These are phyloP conservation scores for Heliothis virescens DNA, from an alignment of 1,140 invertebrate species.

Conservation along the genomic window DNA sequence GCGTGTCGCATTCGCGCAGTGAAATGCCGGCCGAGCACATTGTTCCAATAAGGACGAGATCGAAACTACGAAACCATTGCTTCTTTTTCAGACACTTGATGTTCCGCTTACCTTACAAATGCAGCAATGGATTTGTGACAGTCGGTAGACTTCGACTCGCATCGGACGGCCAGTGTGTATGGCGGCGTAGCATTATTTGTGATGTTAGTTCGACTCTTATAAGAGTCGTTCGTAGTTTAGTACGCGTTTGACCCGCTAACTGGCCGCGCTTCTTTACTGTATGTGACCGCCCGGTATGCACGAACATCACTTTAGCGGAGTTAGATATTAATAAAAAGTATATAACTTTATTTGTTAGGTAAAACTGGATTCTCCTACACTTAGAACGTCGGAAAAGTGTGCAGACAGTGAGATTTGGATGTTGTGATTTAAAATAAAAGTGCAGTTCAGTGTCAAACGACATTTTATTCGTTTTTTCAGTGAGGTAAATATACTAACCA, in stretches of 20 bases:
- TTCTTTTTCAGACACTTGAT: neutral
- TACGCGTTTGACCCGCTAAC: conserved; percentile 39
- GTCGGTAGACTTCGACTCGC: neutral
- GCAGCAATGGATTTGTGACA: neutral
- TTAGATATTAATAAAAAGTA: neutral
- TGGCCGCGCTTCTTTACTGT: conserved; percentile 28
- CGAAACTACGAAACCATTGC: neutral
- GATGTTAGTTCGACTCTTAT: conserved; percentile 30
- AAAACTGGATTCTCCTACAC: conserved; percentile 49
- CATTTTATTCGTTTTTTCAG: neutral
- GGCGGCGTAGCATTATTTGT: conserved; percentile 40
- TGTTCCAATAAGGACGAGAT: neutral
- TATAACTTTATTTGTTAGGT: neutral
- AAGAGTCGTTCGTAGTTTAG: conserved; percentile 38
- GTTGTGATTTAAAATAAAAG: conserved; percentile 31
- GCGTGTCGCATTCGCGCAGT: conserved; percentile 45
- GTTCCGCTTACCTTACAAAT: neutral
- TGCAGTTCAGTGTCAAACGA: conserved; percentile 22
- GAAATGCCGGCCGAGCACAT: conserved; percentile 3
- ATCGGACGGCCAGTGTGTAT: neutral
- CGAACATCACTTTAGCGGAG: conserved; percentile 32
- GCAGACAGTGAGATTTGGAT: conserved; percentile 3
- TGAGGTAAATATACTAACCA: conserved; percentile 5
- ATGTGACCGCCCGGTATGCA: conserved; percentile 27
- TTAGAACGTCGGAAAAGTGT: conserved; percentile 38